Evolutionary conservation across 2,797 vertebrate species (phyloP).

Genomic region (Fundulus diaphanus): DNA sequence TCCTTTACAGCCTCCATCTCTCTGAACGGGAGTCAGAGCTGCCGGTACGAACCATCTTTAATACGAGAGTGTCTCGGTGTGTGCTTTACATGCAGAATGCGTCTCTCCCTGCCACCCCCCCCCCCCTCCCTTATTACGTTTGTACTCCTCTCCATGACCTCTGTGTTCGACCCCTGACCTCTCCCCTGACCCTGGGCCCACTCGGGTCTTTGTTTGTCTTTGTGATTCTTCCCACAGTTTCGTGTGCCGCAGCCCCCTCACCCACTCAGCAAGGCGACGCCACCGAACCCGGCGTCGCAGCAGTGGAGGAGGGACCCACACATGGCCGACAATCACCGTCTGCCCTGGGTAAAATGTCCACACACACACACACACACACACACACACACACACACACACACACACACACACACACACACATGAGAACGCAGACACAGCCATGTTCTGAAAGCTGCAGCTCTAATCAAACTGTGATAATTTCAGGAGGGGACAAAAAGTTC

Average conservation of each 20-base stretch:
- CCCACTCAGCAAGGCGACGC: constrained; percentile 72
- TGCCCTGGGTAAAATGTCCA: constrained; percentile 63
- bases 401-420: constrained; percentile 4
- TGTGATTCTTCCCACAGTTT: constrained; percentile 73
- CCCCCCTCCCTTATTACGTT: constrained; percentile 26
- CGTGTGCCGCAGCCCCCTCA: constrained; percentile 79
- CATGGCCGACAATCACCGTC: constrained; percentile 65
- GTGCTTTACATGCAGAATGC: constrained; percentile 1
- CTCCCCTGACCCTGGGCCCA: constrained; percentile 32
- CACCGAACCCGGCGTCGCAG: constrained; percentile 64
- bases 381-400: constrained; percentile 9
- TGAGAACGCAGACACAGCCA: constrained; percentile 9
- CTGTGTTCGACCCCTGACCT: constrained; percentile 62
- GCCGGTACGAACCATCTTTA: background rate
- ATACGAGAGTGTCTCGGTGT: background rate
- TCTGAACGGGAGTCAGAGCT: constrained; percentile 25
- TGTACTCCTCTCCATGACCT: constrained; percentile 46
- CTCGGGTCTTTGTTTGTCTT: constrained; percentile 59
- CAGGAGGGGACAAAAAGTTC: background rate
- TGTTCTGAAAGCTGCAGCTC: background rate
- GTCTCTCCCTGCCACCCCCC: background rate
- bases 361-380: constrained; percentile 8
- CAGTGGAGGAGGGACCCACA: constrained; percentile 79
- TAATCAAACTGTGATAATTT: background rate
- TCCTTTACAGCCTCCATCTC: constrained; percentile 33